Evolutionary conservation across 1,140 invertebrate species (phyloP).

Genomic region (Dermatophagoides farinae): DNA sequence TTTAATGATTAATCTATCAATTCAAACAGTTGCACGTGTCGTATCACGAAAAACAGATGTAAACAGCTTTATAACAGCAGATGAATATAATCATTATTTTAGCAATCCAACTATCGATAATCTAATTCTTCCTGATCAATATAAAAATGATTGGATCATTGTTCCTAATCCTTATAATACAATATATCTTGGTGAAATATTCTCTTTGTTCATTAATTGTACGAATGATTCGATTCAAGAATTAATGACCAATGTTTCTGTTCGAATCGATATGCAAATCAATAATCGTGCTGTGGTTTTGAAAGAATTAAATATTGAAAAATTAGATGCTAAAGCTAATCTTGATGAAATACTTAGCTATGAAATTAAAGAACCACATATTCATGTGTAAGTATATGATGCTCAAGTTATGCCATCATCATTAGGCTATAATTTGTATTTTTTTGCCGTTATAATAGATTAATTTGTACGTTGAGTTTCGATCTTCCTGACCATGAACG

Average conservation of each 20-base stretch:
- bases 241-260: constrained; percentile 50
- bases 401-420: background rate
- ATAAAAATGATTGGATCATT: constrained; percentile 11
- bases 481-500: constrained; percentile 42
- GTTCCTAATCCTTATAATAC: constrained; percentile 34
- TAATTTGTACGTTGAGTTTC: constrained; percentile 90
- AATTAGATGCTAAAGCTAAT: constrained; percentile 41
- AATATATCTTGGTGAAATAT: constrained; percentile 81
- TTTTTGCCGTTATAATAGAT: constrained; percentile 33
- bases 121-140: background rate
- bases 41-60: constrained; percentile 9
- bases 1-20: constrained; percentile 72
- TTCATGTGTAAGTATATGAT: constrained; percentile 58
- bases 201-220: constrained; percentile 89
- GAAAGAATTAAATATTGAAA: constrained; percentile 36
- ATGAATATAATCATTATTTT: constrained; percentile 5
- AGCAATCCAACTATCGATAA: background rate
- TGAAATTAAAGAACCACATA: constrained; percentile 93
- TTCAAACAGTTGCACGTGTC: constrained; percentile 4
- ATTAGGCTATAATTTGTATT: constrained; percentile 6
- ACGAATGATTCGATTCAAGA: constrained; percentile 71
- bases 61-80: constrained; percentile 5
- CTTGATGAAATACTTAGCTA: constrained; percentile 87
- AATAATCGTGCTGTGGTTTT: constrained; percentile 60
- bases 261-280: constrained; percentile 78